phyloP scores from a whole-genome alignment of 2,888 invertebrate genomes.

The Agrochola macilenta region DNA sequence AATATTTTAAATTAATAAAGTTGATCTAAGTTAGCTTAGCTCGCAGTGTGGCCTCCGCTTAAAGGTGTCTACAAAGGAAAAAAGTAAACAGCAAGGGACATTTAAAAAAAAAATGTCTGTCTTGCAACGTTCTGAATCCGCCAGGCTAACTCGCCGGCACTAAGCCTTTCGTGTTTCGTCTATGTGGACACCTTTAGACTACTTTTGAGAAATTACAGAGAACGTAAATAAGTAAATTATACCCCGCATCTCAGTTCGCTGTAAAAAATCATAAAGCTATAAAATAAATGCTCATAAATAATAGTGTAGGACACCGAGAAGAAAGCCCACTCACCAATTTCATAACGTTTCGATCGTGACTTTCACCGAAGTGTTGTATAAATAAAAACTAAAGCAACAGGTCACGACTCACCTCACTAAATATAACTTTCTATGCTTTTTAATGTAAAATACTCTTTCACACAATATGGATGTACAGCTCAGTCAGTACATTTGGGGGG shows the following conservation, averaged over 20 bases:
- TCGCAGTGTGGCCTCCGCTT: too few relatives aligned
- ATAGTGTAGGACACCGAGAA: conserved; percentile 30
- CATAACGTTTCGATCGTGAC: conserved; percentile 48
- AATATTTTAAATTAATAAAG: too few relatives aligned
- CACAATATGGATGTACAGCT: background rate
- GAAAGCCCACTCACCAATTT: conserved; percentile 39
- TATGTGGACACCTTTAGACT: too few relatives aligned
- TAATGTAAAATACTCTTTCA: conserved; percentile 19
- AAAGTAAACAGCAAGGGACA: too few relatives aligned
- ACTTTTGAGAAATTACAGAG: too few relatives aligned
- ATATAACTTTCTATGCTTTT: conserved; percentile 51
- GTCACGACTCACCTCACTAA: conserved; percentile 53
- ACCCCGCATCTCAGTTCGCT: background rate
- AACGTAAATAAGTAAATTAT: background rate
- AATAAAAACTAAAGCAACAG: conserved; percentile 59
- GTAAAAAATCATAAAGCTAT: background rate
- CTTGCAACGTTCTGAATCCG: too few relatives aligned
- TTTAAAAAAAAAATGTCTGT: too few relatives aligned
- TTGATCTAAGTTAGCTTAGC: too few relatives aligned
- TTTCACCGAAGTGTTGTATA: conserved; percentile 59
- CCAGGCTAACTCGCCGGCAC: too few relatives aligned
- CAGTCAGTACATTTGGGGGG: conserved; percentile 22
- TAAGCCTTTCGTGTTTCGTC: too few relatives aligned
- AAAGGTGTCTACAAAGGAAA: too few relatives aligned
- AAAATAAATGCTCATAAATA: background rate